Percentiles rank a stretch among this genome's conserved stretches.
phyloP scores from a whole-genome alignment of 1,140 invertebrate genomes.

The Onthophagus taurus region DNA sequence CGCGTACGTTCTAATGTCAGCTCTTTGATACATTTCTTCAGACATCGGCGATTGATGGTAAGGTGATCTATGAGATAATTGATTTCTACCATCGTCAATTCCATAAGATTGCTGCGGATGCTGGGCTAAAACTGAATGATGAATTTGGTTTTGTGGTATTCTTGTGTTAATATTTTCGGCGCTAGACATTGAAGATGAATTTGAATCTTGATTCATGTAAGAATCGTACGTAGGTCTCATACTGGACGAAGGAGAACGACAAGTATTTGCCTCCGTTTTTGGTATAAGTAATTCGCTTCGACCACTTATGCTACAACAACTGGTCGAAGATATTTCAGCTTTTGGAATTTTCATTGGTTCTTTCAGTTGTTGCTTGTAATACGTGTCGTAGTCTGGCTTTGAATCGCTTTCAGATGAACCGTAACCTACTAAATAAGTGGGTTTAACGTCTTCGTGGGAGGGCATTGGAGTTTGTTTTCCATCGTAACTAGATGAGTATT shows the following conservation, averaged over 20 bases:
- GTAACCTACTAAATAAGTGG: constrained; percentile 29
- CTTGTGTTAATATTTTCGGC: constrained; percentile 53
- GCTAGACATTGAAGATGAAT: constrained; percentile 61
- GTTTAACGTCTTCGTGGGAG: constrained; percentile 33
- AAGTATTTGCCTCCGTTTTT: constrained; percentile 46
- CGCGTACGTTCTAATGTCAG: constrained; percentile 42
- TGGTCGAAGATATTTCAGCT: constrained; percentile 39
- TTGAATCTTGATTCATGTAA: constrained; percentile 58
- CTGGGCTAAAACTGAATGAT: constrained; percentile 24
- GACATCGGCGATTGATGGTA: constrained; percentile 50
- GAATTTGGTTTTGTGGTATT: constrained; percentile 33
- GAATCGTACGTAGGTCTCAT: constrained; percentile 47
- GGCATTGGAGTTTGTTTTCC: constrained; percentile 22
- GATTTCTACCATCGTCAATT: constrained; percentile 38
- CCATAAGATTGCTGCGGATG: constrained; percentile 43
- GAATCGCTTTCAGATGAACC: constrained; percentile 18
- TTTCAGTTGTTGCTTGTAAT: constrained; percentile 14
- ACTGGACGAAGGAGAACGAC: constrained; percentile 42
- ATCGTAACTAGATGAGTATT: constrained; percentile 28
- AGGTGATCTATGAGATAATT: constrained; percentile 51
- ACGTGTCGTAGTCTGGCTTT: constrained; percentile 17
- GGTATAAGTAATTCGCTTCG: constrained; percentile 52
- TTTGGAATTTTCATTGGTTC: constrained; percentile 41
- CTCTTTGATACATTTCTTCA: constrained; percentile 42
- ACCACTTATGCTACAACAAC: constrained; percentile 43